Evolutionary conservation across 1,140 invertebrate genomes (phyloP), one percentile per base, ranked within the genome.

Genomic region (Drosophila tropicalis): DNA sequence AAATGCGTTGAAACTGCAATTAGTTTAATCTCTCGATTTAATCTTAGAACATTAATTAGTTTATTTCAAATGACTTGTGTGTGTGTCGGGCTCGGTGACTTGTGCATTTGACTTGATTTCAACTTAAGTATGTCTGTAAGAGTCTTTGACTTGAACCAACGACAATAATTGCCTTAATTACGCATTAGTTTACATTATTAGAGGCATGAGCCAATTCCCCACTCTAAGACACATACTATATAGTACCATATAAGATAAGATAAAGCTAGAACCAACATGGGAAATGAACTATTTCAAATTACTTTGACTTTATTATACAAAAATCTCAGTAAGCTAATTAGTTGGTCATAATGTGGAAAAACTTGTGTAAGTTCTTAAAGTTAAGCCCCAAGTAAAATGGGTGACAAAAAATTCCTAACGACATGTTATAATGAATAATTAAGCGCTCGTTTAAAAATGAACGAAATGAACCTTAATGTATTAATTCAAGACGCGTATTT

Each of bases 111-210:
- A 70, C 55, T 70, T 41, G 73, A 70, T 51, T 63, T 41, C 54
- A 47, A 51, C 67, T 63, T 62, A 57, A 72, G 32, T 58, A 17
- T 32, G 32, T 36, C 29, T 58, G 9, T 36, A 36, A 32, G 56
- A 22, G 3, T 4, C 44, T 17, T 51, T 51, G 44, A 51, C 17
- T 67, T 70, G 70, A 67, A 67, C 67, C 47, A 71, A 51, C 64
- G 76, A 87, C 83, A 83, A 83, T 87, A 89, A 87, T 87, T 87
- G 83, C 84, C 36, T 55, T 89, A 89, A 87, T 83, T 87, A 89
- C 73, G 76, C 73, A 77, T 79, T 83, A 76, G 79, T 62, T 70
- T 64, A 70, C 55, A 77, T 79, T 62, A 51, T 51, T 22, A 51
- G 10, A 22, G 67, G 39, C 81, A 67, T 81, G 47, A 64, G 62